Evolutionary conservation across 2,113 vertebrate species (phyloP), one percentile per base, ranked within the genome.

Genomic region (Thymallus thymallus): DNA sequence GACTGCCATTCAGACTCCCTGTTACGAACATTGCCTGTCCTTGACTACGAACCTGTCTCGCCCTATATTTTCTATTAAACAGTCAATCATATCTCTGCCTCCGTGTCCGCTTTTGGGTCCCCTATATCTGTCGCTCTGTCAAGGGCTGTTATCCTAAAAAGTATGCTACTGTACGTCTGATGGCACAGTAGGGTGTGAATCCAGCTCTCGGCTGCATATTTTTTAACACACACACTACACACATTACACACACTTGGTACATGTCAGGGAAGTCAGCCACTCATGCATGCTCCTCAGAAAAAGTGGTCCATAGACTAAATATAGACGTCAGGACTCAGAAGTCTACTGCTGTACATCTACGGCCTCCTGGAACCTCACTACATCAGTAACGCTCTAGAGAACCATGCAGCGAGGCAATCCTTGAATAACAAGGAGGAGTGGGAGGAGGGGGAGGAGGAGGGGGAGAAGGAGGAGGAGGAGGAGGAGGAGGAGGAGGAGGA

Each of bases 261-360:
- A 1, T 51, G 48, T 14, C 12, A 51, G 48, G 13, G 13, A 51
- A 51, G 48, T 51, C 48, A 51, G 48, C 23, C 74, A 63, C 63
- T 83, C 67, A 63, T 65, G 66, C 68, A 29, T 63, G 67, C 65
- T 22, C 71, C 22, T 61, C 64, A 70, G 71, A 76, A 66, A 29
- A 29, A 67, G 32, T 41, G 73, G 35, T 24, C 2, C 22, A 16
- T 55, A 22, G 5, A 69, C 78, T 69, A 65, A 62, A 78, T 74
- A 74, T 75, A 73, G 70, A 73, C 51, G 55, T 68, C 14, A 51
- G 13, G 24, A 16, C 13, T 18, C 48, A 51, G 16, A 18, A 51
- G 48, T 51, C 13, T 18, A 5, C 16, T 23, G 26, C 32, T 72
- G 76, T 69, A 71, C 62, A 66, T 48, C 72, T 24, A 58, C 9